These are phyloP conservation scores for Bombus confusus DNA, from an alignment of 1,140 invertebrate species.

Conservation along the genomic window DNA sequence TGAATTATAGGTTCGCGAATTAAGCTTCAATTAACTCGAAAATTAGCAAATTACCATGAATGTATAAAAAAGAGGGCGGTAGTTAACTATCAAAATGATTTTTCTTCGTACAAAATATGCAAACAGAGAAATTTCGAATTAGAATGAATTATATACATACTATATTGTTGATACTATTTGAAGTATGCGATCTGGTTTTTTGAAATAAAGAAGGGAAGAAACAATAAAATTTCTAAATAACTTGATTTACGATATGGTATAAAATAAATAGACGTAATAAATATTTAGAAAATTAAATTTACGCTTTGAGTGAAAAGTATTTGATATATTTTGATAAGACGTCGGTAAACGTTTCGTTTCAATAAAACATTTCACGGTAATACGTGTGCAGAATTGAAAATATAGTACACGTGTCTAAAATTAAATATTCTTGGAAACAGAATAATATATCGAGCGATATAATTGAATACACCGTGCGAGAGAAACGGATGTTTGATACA, in stretches of 20 bases:
- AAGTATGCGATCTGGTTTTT: neutral
- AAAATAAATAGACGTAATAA: neutral
- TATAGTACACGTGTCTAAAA: neutral
- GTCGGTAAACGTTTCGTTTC: neutral
- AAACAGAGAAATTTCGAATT: neutral
- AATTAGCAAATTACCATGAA: slow-evolving; percentile 29
- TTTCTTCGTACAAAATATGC: neutral
- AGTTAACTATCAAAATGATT: slow-evolving; percentile 1
- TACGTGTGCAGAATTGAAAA: neutral
- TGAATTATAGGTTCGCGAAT: slow-evolving; percentile 4
- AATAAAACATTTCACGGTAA: neutral
- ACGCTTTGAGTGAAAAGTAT: no score
- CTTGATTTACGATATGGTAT: neutral
- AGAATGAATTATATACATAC: no score
- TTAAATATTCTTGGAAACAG: neutral
- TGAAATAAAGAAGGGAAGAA: neutral
- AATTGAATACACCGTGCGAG: neutral
- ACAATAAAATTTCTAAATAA: neutral
- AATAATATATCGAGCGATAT: neutral
- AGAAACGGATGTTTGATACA: neutral
- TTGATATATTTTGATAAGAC: neutral
- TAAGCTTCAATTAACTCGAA: slow-evolving; percentile 29
- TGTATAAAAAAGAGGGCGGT: neutral
- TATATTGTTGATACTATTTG: neutral
- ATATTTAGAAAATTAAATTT: neutral